Conservation (phyloP, 2,797 vertebrate genomes). For the Acomys russatus region DNA sequence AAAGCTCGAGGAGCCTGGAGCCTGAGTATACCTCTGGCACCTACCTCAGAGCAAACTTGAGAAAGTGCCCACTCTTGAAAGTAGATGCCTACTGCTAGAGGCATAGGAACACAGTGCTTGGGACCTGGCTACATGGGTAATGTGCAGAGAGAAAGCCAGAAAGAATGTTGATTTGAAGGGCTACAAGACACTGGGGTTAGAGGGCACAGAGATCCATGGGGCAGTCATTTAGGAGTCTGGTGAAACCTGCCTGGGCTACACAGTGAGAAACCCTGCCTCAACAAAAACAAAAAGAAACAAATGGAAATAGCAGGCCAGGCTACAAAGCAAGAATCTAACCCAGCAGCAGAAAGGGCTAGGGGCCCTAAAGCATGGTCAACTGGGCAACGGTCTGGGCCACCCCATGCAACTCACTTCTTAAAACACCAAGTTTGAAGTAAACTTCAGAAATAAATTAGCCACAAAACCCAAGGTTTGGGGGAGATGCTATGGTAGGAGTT, state of each 20-base stretch:
- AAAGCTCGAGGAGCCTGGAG: not conserved
- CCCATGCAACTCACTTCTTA: not conserved
- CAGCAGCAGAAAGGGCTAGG: not conserved
- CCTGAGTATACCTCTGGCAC: not conserved
- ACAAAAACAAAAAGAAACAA: not conserved
- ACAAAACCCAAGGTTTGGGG: not conserved
- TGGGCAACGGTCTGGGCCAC: not conserved
- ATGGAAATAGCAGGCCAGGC: too few relatives aligned
- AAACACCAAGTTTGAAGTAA: not conserved
- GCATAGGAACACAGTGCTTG: not conserved
- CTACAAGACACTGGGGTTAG: too few relatives aligned
- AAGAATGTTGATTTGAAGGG: not conserved
- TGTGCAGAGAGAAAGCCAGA: not conserved
- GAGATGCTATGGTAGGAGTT: not conserved
- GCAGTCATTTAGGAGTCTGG: too few relatives aligned
- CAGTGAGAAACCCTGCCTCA: too few relatives aligned
- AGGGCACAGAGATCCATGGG: not conserved
- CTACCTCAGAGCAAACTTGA: not conserved
- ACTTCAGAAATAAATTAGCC: not conserved
- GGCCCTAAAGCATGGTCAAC: not conserved
- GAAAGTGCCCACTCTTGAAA: not conserved
- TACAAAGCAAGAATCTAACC: not conserved
- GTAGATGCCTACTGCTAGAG: not conserved
- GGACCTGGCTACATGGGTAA: not conserved
- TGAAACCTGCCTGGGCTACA: not conserved